These are phyloP conservation scores for Tokudaia muenninki DNA, from an alignment of 2,797 vertebrate species.

Conservation along the genomic window DNA sequence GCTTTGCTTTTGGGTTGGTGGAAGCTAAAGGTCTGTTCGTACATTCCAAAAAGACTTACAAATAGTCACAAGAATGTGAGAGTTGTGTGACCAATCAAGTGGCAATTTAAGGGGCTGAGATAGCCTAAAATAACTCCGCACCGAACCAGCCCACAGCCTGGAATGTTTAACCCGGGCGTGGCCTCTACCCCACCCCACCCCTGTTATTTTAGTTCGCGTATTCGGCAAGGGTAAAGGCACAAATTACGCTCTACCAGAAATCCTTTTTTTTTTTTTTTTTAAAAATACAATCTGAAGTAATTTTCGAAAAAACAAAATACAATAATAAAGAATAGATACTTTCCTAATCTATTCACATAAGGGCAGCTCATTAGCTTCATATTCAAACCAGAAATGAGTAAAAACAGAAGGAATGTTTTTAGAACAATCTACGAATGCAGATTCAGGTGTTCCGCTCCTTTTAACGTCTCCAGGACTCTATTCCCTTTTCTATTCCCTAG, in stretches of 20 bases:
- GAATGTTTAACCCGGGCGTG: not conserved
- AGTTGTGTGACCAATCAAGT: not conserved
- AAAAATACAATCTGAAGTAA: not conserved
- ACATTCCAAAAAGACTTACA: not conserved
- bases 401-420: not conserved
- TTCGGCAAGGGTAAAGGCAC: not conserved
- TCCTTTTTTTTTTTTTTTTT: not conserved
- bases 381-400: not conserved
- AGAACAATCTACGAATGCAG: not conserved
- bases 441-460: not conserved
- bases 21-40: not conserved
- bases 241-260: not conserved
- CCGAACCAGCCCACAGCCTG: not conserved
- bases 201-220: not conserved
- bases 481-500: not conserved
- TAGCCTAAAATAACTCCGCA: not conserved
- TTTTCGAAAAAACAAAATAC: not conserved
- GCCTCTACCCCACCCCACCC: not conserved
- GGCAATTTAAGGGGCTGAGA: not conserved
- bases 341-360: not conserved
- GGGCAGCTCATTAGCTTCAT: not conserved
- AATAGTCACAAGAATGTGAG: not conserved
- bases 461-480: not conserved
- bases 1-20: not conserved
- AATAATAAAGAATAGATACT: slow-evolving; percentile 32